Conservation (phyloP, 2,113 vertebrate species). For the Rallus limicola region DNA sequence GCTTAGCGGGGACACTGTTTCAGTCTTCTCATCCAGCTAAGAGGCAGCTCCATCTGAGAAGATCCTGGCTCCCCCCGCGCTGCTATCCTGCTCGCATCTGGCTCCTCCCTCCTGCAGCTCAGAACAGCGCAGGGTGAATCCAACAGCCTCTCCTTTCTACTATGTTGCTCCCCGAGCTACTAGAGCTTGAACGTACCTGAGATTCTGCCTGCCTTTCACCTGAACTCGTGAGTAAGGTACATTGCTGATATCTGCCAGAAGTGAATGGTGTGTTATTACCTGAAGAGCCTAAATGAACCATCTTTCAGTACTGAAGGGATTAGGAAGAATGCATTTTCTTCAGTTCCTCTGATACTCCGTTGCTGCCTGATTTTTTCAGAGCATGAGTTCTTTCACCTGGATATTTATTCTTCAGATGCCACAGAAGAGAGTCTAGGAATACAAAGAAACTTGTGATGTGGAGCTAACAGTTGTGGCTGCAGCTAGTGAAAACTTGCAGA, state of each 20-base stretch:
- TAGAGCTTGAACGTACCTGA: slow-evolving; percentile 10
- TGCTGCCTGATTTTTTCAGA: slow-evolving; percentile 33
- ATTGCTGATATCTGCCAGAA: slow-evolving; percentile 4
- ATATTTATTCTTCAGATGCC: not conserved
- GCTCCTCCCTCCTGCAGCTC: slow-evolving; percentile 80
- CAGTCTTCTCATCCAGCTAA: not conserved
- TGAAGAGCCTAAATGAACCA: not conserved
- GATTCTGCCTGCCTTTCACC: slow-evolving; percentile 11
- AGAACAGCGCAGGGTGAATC: slow-evolving; percentile 47
- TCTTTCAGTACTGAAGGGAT: not conserved
- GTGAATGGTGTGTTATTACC: slow-evolving; percentile 1
- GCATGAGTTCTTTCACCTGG: not conserved
- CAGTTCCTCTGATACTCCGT: not conserved
- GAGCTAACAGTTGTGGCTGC: slow-evolving; percentile 19
- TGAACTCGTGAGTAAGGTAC: slow-evolving; percentile 15
- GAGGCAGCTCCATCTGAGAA: not conserved
- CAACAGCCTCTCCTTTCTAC: slow-evolving; percentile 25
- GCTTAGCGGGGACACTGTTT: slow-evolving; percentile 23
- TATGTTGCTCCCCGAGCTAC: not conserved
- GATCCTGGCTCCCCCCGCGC: not conserved
- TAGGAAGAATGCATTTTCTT: not conserved
- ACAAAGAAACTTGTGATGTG: slow-evolving; percentile 59
- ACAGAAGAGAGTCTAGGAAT: not conserved
- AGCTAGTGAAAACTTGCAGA: slow-evolving; percentile 50
- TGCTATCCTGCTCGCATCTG: slow-evolving; percentile 55